Conservation (phyloP, 2,888 invertebrate species). For the Drosophila villosipedis region DNA sequence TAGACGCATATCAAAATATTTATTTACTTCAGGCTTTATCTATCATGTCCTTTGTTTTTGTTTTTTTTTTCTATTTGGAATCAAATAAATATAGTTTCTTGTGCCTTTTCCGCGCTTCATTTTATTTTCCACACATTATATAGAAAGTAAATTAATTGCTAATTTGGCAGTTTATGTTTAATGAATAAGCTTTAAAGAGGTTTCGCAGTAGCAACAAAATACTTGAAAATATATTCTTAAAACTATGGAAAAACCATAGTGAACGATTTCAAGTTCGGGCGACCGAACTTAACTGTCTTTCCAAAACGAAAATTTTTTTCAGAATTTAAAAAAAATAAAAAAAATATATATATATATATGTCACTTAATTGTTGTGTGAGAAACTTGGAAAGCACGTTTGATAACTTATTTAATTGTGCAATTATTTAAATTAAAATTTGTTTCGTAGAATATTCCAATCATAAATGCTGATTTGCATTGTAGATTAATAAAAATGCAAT, state of each 20-base stretch:
- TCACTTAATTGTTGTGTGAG: conserved; percentile 1
- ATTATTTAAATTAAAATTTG: conserved; percentile 38
- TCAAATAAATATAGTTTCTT: conserved; percentile 51
- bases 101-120: conserved; percentile 75
- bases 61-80: conserved; percentile 3
- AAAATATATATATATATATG: neutral
- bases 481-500: conserved; percentile 47
- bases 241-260: conserved; percentile 5
- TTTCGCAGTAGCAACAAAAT: conserved; percentile 77
- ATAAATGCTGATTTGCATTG: conserved; percentile 56
- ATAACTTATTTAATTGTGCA: conserved; percentile 38
- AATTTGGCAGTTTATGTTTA: conserved; percentile 32
- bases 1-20: conserved; percentile 69
- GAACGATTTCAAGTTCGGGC: conserved; percentile 28
- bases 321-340: neutral
- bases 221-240: conserved; percentile 41
- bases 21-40: conserved; percentile 29
- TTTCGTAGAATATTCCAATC: conserved; percentile 51
- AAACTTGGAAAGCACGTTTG: conserved; percentile 25
- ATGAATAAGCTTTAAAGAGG: conserved; percentile 79
- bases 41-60: conserved; percentile 8
- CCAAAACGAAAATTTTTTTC: conserved; percentile 6
- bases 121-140: conserved; percentile 24
- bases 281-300: conserved; percentile 27
- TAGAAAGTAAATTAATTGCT: conserved; percentile 24